Base-by-base conservation (phyloP, 2,888 invertebrate species). In the Drosophila ezoana region DNA sequence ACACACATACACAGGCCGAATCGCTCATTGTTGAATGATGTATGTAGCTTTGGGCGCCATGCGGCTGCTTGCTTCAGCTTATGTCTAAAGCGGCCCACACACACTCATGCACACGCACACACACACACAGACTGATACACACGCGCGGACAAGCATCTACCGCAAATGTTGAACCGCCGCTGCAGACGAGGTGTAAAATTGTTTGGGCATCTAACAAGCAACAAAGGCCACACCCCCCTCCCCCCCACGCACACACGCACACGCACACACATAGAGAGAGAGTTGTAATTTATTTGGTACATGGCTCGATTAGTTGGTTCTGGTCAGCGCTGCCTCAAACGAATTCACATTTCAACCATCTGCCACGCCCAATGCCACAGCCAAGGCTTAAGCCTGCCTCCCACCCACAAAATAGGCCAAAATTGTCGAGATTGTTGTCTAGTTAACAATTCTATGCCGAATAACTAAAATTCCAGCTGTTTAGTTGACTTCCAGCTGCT, bases 171-270 rank as follows among this genome's bases (percentile, higher is more conserved):
- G 47, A 56, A 64, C 65, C 57, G 59, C 57, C 47, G 45, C 58
- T 62, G 69, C 65, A 73, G 64, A 57, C 67, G 76, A 87, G 87
- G 81, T 87, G 85, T 78, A 81, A 81, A 84, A 74, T 76, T 79
- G 67, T 81, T 86, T 80, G 57, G 64, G 43, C 49, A 51, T 64
- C 57, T 64, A 64, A 52, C 64, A 59, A 41, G 48, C 52, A 69
- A 60, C 62, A 68, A 58, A 63, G 54, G 44, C 49, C 23, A 32
- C 9, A 37, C 16, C 38, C 35, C 10, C 13, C 41, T 33, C 32
- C 20, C 11, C 35, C 35, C 49, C 32, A 23, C 38, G 33, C 35
- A 53, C 32, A 23, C 38, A 37, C 44, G 20, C 18, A 41, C 44
- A 2, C 14, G 32, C 11, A 32, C 1, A 9, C 16, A 41, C 16